Evolutionary conservation across 2,113 vertebrate species (phyloP).

Genomic region (Hemichromis elongatus): DNA sequence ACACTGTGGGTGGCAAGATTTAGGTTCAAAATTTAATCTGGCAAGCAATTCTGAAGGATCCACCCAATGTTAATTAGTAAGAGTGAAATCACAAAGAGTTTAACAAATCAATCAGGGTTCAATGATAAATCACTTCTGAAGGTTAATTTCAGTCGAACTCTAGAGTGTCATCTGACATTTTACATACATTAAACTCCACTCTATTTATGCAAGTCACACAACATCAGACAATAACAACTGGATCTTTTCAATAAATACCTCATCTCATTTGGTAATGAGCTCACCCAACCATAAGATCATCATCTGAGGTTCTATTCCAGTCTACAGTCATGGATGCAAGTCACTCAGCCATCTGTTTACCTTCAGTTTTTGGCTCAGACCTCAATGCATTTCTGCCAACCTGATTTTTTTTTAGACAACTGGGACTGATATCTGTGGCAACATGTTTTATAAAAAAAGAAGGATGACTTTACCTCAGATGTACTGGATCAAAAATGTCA

Average conservation of each 20-base stretch:
- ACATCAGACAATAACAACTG: constrained; percentile 18
- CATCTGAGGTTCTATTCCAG: constrained; percentile 44
- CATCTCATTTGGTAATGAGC: constrained; percentile 26
- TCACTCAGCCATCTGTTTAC: constrained; percentile 52
- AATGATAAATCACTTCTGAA: neutral
- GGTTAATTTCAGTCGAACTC: neutral
- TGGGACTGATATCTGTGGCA: constrained; percentile 32
- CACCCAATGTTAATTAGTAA: neutral
- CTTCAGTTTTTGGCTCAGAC: constrained; percentile 49
- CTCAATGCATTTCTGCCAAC: constrained; percentile 34
- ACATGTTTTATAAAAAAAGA: neutral
- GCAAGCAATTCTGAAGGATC: neutral
- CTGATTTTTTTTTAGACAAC: constrained; percentile 21
- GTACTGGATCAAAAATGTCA: neutral
- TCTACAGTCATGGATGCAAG: constrained; percentile 32
- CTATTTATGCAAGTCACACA: neutral
- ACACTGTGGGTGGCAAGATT: neutral
- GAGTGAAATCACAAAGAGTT: neutral
- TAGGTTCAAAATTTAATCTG: neutral
- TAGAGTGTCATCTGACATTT: neutral
- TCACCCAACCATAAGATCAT: constrained; percentile 41
- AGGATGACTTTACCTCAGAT: neutral
- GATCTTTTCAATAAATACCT: constrained; percentile 18
- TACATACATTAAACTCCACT: neutral
- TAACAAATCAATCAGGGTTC: neutral